These are phyloP conservation scores for Sturnus vulgaris DNA, from an alignment of 2,113 vertebrate species.

Conservation along the genomic window DNA sequence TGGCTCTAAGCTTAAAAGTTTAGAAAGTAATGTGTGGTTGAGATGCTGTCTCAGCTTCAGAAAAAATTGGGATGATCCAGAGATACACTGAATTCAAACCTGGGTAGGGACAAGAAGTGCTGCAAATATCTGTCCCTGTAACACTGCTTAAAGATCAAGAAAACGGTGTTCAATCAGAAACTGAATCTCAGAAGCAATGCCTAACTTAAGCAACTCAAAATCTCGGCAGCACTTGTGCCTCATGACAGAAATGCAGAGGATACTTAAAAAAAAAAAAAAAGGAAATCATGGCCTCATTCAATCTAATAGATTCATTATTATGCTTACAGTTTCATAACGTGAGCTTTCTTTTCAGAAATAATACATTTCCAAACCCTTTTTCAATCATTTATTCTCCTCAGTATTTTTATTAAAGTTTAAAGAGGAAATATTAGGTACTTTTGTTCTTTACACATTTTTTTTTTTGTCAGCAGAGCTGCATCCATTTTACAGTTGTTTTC, in stretches of 20 bases:
- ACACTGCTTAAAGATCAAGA: neutral
- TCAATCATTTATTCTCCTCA: neutral
- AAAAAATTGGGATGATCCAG: neutral
- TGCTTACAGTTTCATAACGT: neutral
- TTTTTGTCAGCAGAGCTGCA: neutral
- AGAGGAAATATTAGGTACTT: neutral
- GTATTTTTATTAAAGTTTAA: neutral
- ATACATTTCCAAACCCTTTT: neutral
- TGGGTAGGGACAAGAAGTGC: neutral
- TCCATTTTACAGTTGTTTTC: neutral
- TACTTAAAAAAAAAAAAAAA: no score
- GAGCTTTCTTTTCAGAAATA: neutral
- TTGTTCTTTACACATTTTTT: neutral
- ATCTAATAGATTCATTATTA: neutral
- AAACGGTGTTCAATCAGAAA: neutral
- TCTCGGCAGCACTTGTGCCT: neutral
- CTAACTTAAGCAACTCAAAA: rapidly evolving
- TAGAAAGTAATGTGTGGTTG: neutral
- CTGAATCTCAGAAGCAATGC: neutral
- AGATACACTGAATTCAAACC: neutral
- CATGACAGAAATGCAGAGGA: neutral
- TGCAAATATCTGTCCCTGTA: neutral
- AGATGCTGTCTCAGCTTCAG: neutral
- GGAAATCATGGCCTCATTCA: neutral
- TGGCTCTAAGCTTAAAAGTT: neutral